A percentile compares a stretch with the other conserved stretches of the same genome.
Evolutionary conservation across 2,888 invertebrate genomes (phyloP).

Genomic region (Chydorus sphaericus): DNA sequence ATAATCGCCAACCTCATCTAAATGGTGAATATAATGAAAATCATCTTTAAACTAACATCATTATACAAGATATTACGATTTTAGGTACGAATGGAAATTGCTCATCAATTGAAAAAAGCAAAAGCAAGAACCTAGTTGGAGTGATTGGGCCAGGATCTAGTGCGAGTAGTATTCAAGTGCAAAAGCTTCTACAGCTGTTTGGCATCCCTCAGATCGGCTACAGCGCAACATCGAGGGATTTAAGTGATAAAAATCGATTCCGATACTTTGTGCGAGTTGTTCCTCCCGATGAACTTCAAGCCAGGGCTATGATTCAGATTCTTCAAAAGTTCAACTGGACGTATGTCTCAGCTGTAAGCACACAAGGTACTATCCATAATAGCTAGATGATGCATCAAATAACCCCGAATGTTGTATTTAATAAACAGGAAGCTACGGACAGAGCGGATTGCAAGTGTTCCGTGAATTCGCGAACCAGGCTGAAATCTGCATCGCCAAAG

Average conservation of each 20-base stretch:
- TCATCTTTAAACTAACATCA: neutral
- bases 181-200: constrained; percentile 57
- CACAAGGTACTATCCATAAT: no score
- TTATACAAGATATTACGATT: neutral
- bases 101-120: no score
- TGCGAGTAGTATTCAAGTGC: constrained; percentile 53
- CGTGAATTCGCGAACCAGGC: constrained; percentile 47
- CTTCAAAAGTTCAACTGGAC: constrained; percentile 57
- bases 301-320: constrained; percentile 52
- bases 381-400: no score
- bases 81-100: no score
- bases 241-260: constrained; percentile 57
- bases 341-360: constrained; percentile 57
- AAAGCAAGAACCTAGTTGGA: no score
- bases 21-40: no score
- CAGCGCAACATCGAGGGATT: constrained; percentile 57
- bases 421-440: constrained; percentile 64
- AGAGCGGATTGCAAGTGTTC: constrained; percentile 58
- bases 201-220: constrained; percentile 47
- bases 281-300: constrained; percentile 62
- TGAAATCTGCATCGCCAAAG: constrained; percentile 55
- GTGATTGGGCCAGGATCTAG: constrained; percentile 63
- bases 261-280: constrained; percentile 63
- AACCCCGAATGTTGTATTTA: no score
- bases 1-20: no score